Base-by-base conservation (phyloP, 2,888 invertebrate genomes). In the Macrosoma leucophasiata region DNA sequence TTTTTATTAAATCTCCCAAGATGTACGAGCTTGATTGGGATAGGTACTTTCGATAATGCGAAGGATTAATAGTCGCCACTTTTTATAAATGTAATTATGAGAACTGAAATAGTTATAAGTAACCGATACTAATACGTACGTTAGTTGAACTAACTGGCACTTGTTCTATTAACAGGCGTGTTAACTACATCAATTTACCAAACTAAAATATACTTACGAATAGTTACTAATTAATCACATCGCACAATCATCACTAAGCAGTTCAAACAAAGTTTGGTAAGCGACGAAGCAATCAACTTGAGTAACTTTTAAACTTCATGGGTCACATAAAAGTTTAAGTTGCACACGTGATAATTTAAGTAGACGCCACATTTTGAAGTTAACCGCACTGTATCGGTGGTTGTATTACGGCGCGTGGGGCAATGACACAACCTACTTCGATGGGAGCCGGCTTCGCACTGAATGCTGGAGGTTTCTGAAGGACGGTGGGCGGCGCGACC, bases 291-390 rank as follows among this genome's bases (percentile, higher is more conserved):
- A n/a, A n/a, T n/a, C n/a, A n/a, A n/a, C n/a, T n/a, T n/a, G n/a
- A n/a, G n/a, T n/a, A n/a, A n/a, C n/a, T n/a, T 24, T 19, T 30
- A 36, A 57, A 60, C 55, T 55, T 61, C 65, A 70, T 75, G 54
- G 64, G 67, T 65, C 70, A 74, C 71, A 65, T 55, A 52, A 51
- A 46, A 50, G 50, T 56, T 50, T 56, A 51, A 48, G 49, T 48
- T 56, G 56, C 67, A 66, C 61, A 52, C 36, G 37, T 43, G 53
- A 44, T 48, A 46, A 46, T 48, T 57, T 53, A 45, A 43, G 55
- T 52, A 47, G 52, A 46, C 39, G 50, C 48, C 61, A 52, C 76
- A 78, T 78, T 71, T 69, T 72, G 68, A 72, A 77, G 68, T 77
- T 73, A 52, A 48, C 38, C 60, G 53, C 66, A 61, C 58, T 43